Conservation (phyloP, 2,888 invertebrate species). For the Epirrhoe tristata region DNA sequence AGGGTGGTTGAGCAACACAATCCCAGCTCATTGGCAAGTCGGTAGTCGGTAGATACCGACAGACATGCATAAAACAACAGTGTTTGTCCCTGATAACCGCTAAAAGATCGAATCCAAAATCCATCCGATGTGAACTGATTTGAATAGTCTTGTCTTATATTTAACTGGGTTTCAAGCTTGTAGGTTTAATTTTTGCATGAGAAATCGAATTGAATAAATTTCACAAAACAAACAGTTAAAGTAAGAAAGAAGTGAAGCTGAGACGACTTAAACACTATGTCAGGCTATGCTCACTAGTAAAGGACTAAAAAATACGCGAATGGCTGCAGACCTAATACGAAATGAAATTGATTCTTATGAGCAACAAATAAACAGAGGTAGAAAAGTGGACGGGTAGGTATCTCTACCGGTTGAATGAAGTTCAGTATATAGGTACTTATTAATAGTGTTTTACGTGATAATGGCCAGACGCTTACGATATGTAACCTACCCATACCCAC, state of each 20-base stretch:
- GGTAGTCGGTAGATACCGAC: no score
- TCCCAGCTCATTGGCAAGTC: constrained; percentile 32
- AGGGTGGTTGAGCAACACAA: constrained; percentile 3
- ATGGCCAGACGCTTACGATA: constrained; percentile 23
- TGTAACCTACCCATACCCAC: constrained; percentile 10
- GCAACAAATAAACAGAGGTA: neutral
- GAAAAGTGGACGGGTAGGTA: neutral
- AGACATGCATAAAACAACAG: constrained; percentile 56
- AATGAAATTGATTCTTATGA: neutral
- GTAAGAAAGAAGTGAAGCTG: no score
- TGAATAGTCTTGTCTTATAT: constrained; percentile 21
- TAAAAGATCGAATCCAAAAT: constrained; percentile 42
- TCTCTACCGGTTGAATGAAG: constrained; percentile 2
- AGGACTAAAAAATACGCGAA: neutral
- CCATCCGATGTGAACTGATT: constrained; percentile 42
- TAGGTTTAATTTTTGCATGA: no score
- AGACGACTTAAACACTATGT: no score
- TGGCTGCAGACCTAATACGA: neutral
- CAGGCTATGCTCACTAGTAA: no score
- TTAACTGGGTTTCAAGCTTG: neutral
- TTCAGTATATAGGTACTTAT: neutral
- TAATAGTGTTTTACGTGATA: constrained; percentile 12
- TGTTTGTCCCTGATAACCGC: constrained; percentile 52
- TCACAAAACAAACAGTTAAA: no score
- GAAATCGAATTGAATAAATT: no score